Base-by-base conservation (phyloP, 2,888 invertebrate species). In the Archips xylosteana region DNA sequence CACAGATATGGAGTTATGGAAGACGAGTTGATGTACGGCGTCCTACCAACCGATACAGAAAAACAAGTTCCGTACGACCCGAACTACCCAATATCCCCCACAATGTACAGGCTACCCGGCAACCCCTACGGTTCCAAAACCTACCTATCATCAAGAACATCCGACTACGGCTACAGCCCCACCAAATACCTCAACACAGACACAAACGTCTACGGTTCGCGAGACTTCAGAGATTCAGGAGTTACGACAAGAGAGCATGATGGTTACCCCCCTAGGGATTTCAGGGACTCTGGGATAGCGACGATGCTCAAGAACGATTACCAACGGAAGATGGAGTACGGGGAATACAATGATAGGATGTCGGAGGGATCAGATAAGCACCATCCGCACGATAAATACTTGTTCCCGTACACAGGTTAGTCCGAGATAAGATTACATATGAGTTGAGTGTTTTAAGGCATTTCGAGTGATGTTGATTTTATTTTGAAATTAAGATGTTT, bases 381-480 rank as follows among this genome's bases (percentile, higher is more conserved):
- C 82, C 96, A 96, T 78, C 86, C 96, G 12, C 96, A 96, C 74
- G 98, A 98, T 81, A 97, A 97, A 94, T 98, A 98, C 89, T 94
- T 97, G 76, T 98, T 97, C 82, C 98, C 98, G 0, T 98, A 97
- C 84, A 97, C 97, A 79, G 96, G 97, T 95, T 87, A 90, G 88
- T 85, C 12, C 70, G 66, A 71, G 65, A 57, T 73, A 49, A 59
- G 49, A 36, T 62, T 57, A 42, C 61, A 66, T 45, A 42, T 61
- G 51, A 23, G 47, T 39, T 70, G 45, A 13, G 32, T 57, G 34
- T 47, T 61, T 9, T 54, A 32, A 3, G 8, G 4, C 15, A 67
- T 13, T 67, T 13, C n/a, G 66, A 42, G 65, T 65, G 34, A 4
- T 12, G 45, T 23, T 59, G 59, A 23, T 65, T 34, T 49, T 62